These are phyloP conservation scores for Eulemur rubriventer DNA, from an alignment of 2,797 vertebrate species.

Conservation along the genomic window DNA sequence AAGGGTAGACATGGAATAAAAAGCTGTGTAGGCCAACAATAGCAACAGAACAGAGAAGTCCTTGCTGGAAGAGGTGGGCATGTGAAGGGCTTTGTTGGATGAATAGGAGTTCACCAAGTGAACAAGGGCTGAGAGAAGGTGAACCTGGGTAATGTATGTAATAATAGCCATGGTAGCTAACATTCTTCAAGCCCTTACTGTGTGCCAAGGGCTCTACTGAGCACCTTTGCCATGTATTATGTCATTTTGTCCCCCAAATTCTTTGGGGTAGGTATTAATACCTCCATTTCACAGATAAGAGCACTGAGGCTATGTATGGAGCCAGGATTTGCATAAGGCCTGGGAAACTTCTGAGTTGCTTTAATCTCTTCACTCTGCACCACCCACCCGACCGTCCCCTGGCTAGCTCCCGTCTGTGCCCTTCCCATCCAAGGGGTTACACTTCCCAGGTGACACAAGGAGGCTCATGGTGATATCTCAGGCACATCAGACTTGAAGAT, in stretches of 20 bases:
- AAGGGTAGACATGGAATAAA: neutral
- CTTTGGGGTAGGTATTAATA: neutral
- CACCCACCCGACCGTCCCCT: neutral
- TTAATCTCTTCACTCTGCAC: neutral
- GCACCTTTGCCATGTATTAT: neutral
- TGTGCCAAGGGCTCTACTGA: neutral
- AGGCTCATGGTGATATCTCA: neutral
- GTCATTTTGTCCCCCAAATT: neutral
- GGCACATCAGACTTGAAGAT: neutral
- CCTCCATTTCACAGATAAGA: neutral
- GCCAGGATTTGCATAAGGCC: neutral
- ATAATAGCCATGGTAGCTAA: neutral
- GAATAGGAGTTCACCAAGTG: neutral
- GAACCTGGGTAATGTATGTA: neutral
- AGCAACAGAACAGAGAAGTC: neutral
- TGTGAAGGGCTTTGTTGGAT: neutral
- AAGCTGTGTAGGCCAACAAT: too few relatives aligned
- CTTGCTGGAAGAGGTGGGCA: neutral
- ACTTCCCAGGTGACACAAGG: neutral
- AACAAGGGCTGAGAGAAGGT: neutral
- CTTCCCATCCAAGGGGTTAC: neutral
- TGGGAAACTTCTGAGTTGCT: neutral
- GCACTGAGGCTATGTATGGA: neutral
- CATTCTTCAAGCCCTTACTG: fast-evolving
- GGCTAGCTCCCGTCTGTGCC: neutral